Evolutionary conservation across 2,888 invertebrate species (phyloP).

Genomic region (Cistogaster globosa): DNA sequence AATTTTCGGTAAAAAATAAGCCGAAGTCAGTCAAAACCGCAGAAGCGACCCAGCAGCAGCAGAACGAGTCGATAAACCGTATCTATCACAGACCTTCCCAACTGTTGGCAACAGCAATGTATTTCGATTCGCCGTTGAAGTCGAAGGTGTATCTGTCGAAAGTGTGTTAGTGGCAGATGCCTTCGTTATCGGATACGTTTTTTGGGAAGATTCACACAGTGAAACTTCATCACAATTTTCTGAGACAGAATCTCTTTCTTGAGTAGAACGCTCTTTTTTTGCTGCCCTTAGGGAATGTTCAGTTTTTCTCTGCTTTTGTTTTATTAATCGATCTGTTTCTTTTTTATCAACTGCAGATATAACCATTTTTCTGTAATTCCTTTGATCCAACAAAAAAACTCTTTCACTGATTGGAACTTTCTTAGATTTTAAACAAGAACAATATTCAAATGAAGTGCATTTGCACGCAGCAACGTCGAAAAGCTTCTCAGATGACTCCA

Average conservation of each 20-base stretch:
- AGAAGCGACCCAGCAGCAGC: conserved; percentile 43
- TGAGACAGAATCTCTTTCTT: conserved; percentile 12
- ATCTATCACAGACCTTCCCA: conserved; percentile 26
- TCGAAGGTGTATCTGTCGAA: conserved; percentile 24
- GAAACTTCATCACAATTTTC: conserved; percentile 2
- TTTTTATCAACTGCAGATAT: too few relatives aligned
- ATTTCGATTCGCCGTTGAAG: conserved; percentile 20
- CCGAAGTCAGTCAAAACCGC: conserved; percentile 25
- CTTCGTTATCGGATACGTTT: background rate
- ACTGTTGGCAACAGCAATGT: conserved; percentile 39
- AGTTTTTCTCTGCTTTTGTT: too few relatives aligned
- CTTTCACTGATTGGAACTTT: conserved; percentile 39
- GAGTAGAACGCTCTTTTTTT: background rate
- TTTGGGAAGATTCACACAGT: conserved; percentile 3
- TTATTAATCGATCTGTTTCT: too few relatives aligned
- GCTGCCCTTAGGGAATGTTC: conserved; percentile 13
- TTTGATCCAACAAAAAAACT: conserved; percentile 16
- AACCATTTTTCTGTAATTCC: conserved; percentile 21
- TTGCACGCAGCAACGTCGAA: conserved; percentile 12
- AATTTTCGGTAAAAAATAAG: background rate
- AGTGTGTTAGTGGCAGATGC: background rate
- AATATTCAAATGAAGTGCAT: conserved; percentile 19
- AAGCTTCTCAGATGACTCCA: conserved; percentile 18
- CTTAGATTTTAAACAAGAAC: conserved; percentile 35
- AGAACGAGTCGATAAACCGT: conserved; percentile 17